These are phyloP conservation scores for Polydrusus pterygomalis DNA, from an alignment of 2,888 invertebrate species.

Conservation along the genomic window DNA sequence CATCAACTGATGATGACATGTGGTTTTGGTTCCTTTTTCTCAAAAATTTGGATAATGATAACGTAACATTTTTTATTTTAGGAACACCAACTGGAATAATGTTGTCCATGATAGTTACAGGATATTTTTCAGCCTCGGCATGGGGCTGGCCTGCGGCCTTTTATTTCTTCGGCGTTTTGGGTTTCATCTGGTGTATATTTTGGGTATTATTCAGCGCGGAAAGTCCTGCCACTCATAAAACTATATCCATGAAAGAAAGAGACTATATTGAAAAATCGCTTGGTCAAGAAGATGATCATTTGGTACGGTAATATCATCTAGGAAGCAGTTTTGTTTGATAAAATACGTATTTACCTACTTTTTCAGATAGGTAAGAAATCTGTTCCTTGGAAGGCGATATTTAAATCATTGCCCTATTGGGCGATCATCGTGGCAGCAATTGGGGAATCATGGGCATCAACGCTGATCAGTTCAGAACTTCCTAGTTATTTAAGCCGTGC, in stretches of 20 bases:
- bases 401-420: conserved; percentile 47
- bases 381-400: conserved; percentile 44
- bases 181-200: conserved; percentile 75
- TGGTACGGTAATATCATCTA: conserved; percentile 24
- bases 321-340: background rate
- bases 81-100: conserved; percentile 87
- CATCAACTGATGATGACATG: too few relatives aligned
- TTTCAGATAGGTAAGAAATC: conserved; percentile 29
- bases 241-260: conserved; percentile 77
- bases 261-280: conserved; percentile 73
- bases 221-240: conserved; percentile 76
- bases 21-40: too few relatives aligned
- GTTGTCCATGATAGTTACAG: conserved; percentile 80
- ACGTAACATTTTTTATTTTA: conserved; percentile 57
- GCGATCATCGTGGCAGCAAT: conserved; percentile 39
- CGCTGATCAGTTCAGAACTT: conserved; percentile 34
- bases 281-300: conserved; percentile 44
- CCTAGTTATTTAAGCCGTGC: conserved; percentile 41
- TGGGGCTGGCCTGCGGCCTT: conserved; percentile 86
- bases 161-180: conserved; percentile 79
- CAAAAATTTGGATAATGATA: background rate
- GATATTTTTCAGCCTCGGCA: conserved; percentile 78
- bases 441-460: conserved; percentile 37
- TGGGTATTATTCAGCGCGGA: conserved; percentile 79
- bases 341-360: background rate